phyloP scores from a whole-genome alignment of 2,113 vertebrate species.

The Geococcyx californianus region DNA sequence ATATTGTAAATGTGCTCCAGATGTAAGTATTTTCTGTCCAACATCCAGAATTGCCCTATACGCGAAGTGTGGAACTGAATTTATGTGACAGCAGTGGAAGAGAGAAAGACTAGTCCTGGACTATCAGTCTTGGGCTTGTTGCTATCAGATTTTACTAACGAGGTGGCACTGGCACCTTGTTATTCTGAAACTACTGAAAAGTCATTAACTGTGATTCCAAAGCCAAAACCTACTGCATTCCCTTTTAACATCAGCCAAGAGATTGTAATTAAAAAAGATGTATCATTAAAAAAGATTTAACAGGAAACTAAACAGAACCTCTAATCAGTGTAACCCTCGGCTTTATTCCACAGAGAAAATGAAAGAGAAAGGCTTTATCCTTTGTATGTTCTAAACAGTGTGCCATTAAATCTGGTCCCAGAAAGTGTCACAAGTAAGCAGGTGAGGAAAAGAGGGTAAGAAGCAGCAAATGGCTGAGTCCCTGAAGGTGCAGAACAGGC shows the following conservation, averaged over 20 bases:
- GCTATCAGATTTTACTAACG: conserved; percentile 1
- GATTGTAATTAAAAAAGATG: background rate
- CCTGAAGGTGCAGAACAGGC: background rate
- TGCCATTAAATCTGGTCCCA: background rate
- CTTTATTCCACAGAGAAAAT: background rate
- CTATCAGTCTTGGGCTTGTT: background rate
- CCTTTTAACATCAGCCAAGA: conserved; percentile 15
- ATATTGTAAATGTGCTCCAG: background rate
- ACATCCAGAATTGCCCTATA: background rate
- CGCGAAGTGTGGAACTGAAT: background rate
- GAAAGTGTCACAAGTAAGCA: background rate
- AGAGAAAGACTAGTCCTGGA: background rate
- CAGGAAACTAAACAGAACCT: background rate
- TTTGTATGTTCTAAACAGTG: background rate
- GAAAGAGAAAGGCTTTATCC: background rate
- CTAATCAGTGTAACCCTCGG: background rate
- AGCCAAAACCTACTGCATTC: background rate
- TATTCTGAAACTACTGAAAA: background rate
- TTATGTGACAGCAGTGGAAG: background rate
- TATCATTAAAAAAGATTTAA: background rate
- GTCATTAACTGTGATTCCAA: background rate
- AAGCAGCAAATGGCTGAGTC: background rate
- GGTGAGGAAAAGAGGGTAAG: background rate
- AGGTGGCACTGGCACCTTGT: conserved; percentile 8
- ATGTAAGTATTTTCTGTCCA: background rate